phyloP scores from a whole-genome alignment of 2,888 invertebrate genomes.

The Monochamus alternatus region DNA sequence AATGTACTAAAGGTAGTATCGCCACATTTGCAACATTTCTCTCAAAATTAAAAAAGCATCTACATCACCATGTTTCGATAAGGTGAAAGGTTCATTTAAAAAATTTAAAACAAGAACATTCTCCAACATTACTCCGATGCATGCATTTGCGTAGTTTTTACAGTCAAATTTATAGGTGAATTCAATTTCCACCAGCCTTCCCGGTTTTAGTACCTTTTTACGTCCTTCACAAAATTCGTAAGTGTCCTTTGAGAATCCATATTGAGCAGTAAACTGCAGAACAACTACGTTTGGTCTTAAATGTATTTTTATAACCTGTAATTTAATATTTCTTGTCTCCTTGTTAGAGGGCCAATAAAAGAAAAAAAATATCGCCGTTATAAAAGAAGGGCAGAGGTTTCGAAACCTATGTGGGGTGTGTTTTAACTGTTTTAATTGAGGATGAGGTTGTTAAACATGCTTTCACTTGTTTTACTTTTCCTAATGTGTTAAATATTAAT shows the following conservation, averaged over 20 bases:
- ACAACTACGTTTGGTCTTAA: conserved; percentile 30
- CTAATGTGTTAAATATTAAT: neutral
- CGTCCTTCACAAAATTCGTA: conserved; percentile 34
- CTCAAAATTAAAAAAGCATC: too few species aligned
- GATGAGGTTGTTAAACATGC: neutral
- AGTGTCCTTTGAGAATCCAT: conserved; percentile 40
- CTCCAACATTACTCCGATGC: conserved; percentile 6
- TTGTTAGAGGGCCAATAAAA: neutral
- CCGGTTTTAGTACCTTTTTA: conserved; percentile 38
- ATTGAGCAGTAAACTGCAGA: conserved; percentile 33
- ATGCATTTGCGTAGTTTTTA: conserved; percentile 20
- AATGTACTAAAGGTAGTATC: too few species aligned
- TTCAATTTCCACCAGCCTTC: conserved; percentile 28
- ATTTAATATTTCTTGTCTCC: conserved; percentile 22
- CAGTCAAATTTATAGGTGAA: conserved; percentile 11
- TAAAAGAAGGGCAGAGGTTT: neutral
- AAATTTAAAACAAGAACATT: neutral
- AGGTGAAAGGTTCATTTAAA: neutral
- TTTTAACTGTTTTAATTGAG: conserved; percentile 2
- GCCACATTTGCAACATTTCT: too few species aligned
- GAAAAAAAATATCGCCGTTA: neutral
- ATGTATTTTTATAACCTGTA: conserved; percentile 22
- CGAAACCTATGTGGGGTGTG: neutral
- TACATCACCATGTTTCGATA: too few species aligned
- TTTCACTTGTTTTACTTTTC: neutral